Percentiles rank a stretch among this genome's conserved stretches.
phyloP scores from a whole-genome alignment of 1,140 invertebrate species.

The Brachionus rubens region DNA sequence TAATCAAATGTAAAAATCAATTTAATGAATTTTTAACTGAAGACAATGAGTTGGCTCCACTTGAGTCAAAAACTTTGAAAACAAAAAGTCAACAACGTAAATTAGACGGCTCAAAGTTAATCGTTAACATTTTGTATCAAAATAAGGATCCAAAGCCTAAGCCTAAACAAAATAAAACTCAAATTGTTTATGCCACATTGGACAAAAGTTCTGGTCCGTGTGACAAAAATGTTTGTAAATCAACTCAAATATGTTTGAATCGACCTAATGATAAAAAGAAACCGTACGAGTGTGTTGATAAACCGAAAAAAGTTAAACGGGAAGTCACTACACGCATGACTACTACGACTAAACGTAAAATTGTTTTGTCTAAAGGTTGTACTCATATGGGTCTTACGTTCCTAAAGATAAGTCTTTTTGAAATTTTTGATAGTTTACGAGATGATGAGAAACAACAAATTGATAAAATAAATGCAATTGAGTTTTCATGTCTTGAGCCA shows the following conservation, averaged over 20 bases:
- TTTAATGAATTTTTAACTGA: conserved; percentile 39
- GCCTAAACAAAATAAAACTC: neutral
- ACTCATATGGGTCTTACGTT: neutral
- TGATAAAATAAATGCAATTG: neutral
- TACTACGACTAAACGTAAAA: neutral
- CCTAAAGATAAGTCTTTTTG: conserved; percentile 2
- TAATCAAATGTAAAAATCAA: too few species aligned
- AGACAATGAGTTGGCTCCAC: conserved; percentile 10
- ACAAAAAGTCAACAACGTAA: neutral
- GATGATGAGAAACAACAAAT: neutral
- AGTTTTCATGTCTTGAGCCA: conserved; percentile 4
- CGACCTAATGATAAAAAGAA: neutral
- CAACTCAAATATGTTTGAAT: conserved; percentile 12
- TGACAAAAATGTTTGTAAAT: conserved; percentile 7
- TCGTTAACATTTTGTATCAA: conserved; percentile 30
- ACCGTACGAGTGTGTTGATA: neutral
- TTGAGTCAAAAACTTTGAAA: neutral
- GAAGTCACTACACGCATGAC: neutral
- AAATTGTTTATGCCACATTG: conserved; percentile 8
- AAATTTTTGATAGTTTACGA: neutral
- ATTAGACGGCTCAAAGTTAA: conserved; percentile 9
- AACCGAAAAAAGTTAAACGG: neutral
- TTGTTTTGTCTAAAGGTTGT: neutral
- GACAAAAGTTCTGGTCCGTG: conserved; percentile 2
- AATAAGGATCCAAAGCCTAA: neutral